Evolutionary conservation across 37 sponge, comb jelly and placozoan species (phyloP), one percentile per base, ranked within the genome.

Genomic region (Spongia lamella): DNA sequence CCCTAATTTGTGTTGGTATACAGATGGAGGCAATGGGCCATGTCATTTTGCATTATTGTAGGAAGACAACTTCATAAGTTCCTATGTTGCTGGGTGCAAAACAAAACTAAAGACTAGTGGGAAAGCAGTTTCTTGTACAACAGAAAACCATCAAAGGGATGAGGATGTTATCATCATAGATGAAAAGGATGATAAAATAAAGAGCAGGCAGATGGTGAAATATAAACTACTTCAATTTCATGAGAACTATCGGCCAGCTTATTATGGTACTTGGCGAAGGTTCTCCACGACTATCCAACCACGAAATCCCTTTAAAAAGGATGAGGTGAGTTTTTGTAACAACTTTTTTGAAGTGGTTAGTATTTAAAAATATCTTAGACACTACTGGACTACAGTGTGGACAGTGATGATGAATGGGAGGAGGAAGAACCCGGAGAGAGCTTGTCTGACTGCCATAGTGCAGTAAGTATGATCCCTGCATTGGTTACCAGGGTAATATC

Each of bases 381-480:
- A 40, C 33, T 81, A 38, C 71, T 90, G 32, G 76, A 85, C 65
- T 90, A 90, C 26, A 75, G 83, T 26, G 77, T 86, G 21, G 96
- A 95, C 68, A 98, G 99, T 84, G 99, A 92, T 64, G 94, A 88
- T 15, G 99, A 98, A 63, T 98, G 99, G 99, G 99, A 95, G 53
- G 96, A 95, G 58, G 99, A 95, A 61, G 93, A 94, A 21, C 87
- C 89, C 25, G 94, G 89, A 39, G 94, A 94, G 70, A 91, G 86
- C 40, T 27, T 89, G 21, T 85, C 87, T 16, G 38, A 43, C 9
- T 43, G 47, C 9, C 47, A 75, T 58, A 88, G 89, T 76, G 95
- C 87, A 75, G 95, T 90, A 34, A 50, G 70, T 38, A 3, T 43
- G 7, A 17, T 51, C 69, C 47, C 5, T n/a, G 2, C 24, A 34